Conservation (phyloP, 1,140 invertebrate genomes). For the Acromyrmex charruanus region DNA sequence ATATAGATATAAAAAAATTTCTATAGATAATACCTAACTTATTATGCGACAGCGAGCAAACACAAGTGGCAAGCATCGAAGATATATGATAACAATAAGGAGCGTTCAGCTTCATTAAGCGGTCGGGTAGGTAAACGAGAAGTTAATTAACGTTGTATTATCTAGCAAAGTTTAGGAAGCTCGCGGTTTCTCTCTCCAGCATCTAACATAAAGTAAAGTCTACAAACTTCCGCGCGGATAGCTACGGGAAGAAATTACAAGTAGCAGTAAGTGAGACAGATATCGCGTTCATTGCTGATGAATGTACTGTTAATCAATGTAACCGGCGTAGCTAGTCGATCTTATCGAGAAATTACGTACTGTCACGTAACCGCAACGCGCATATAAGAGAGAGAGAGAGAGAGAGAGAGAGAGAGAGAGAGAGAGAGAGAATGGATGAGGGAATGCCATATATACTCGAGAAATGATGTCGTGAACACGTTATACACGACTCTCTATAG, state of each 20-base stretch:
- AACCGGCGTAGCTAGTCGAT: not conserved
- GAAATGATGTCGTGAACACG: conserved; percentile 6
- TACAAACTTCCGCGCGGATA: conserved; percentile 44
- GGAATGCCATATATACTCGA: conserved; percentile 5
- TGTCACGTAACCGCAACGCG: conserved; percentile 20
- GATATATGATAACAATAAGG: conserved; percentile 54
- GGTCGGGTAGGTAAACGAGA: conserved; percentile 57
- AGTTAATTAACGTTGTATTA: conserved; percentile 64
- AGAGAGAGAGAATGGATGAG: not conserved
- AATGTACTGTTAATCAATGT: conserved; percentile 56
- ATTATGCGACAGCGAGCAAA: not conserved
- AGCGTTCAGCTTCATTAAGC: conserved; percentile 62
- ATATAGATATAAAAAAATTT: conserved; percentile 1
- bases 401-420: not conserved
- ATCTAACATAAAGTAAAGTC: conserved; percentile 51
- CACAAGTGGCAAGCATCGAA: conserved; percentile 24
- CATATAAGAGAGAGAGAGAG: not conserved
- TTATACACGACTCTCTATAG: not conserved
- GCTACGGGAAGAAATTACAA: conserved; percentile 58
- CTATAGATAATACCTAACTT: not conserved
- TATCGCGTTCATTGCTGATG: conserved; percentile 37
- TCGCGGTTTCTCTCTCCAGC: conserved; percentile 17
- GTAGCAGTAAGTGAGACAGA: conserved; percentile 34
- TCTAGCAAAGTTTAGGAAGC: conserved; percentile 59
- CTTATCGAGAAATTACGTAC: not conserved